Percentiles rank a stretch among this genome's conserved stretches.
Evolutionary conservation across 2,888 invertebrate species (phyloP).

Genomic region (Agrochola lychnidis): DNA sequence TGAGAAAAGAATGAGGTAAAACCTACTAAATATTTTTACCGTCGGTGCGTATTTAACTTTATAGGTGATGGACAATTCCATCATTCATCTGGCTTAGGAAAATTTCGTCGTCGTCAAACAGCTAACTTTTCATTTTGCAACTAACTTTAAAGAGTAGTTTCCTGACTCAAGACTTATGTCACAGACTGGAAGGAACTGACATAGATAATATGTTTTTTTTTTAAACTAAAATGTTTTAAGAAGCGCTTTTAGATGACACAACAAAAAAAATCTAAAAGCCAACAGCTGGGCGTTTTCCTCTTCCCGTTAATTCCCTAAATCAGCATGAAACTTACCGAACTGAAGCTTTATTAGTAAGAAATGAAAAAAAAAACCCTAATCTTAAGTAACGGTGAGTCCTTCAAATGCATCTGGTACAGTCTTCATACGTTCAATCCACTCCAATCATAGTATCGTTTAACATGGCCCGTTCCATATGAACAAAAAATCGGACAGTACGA

Average conservation of each 20-base stretch:
- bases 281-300: neutral
- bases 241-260: too few species aligned
- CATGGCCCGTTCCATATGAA: constrained; percentile 69
- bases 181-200: neutral
- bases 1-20: neutral
- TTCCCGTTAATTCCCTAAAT: constrained; percentile 20
- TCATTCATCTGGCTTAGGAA: too few species aligned
- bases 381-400: constrained; percentile 57
- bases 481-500: constrained; percentile 81
- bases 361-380: constrained; percentile 47
- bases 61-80: neutral
- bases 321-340: constrained; percentile 44
- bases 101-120: neutral
- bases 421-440: constrained; percentile 72
- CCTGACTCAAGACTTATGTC: neutral
- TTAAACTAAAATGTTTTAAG: too few species aligned
- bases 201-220: neutral
- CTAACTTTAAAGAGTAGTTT: neutral
- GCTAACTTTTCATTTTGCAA: neutral
- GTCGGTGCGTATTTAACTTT: neutral
- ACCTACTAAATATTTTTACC: neutral
- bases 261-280: neutral
- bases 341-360: constrained; percentile 32
- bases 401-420: constrained; percentile 69
- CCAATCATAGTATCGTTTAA: constrained; percentile 84